Percentiles rank a stretch among this genome's conserved stretches.
Conservation (phyloP, 2,797 vertebrate genomes). For the Coracias cyanogaster region DNA sequence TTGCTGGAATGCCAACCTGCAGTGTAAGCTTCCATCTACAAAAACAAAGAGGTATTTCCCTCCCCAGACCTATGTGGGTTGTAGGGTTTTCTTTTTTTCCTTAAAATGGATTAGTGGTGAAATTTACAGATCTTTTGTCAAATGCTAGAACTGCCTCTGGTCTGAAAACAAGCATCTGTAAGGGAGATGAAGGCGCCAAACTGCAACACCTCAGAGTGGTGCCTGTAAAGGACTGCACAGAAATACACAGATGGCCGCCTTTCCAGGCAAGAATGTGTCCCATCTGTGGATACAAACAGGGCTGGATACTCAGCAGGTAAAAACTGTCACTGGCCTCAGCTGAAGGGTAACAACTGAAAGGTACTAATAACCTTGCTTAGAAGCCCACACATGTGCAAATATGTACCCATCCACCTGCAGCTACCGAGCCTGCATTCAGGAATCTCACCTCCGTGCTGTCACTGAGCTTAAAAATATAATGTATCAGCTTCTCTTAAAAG, state of each 20-base stretch:
- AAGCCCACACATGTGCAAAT: neutral
- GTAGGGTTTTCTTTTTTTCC: neutral
- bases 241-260: neutral
- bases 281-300: neutral
- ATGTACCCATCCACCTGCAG: neutral
- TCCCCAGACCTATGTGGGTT: neutral
- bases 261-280: neutral
- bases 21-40: slow-evolving; percentile 79
- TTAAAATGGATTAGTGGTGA: slow-evolving; percentile 11
- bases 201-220: neutral
- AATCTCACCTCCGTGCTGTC: neutral
- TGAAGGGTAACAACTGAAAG: neutral
- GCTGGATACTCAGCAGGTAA: neutral
- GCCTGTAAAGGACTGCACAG: neutral
- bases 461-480: neutral
- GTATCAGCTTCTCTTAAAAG: neutral
- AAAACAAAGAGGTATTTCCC: slow-evolving; percentile 79
- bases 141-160: neutral
- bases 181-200: neutral
- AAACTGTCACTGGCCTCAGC: neutral
- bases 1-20: slow-evolving; percentile 85
- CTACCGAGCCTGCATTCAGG: neutral
- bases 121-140: slow-evolving; percentile 5
- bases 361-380: neutral
- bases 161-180: neutral